Evolutionary conservation across 2,113 vertebrate genomes (phyloP), one percentile per base, ranked within the genome.

Genomic region (Butorides virescens): DNA sequence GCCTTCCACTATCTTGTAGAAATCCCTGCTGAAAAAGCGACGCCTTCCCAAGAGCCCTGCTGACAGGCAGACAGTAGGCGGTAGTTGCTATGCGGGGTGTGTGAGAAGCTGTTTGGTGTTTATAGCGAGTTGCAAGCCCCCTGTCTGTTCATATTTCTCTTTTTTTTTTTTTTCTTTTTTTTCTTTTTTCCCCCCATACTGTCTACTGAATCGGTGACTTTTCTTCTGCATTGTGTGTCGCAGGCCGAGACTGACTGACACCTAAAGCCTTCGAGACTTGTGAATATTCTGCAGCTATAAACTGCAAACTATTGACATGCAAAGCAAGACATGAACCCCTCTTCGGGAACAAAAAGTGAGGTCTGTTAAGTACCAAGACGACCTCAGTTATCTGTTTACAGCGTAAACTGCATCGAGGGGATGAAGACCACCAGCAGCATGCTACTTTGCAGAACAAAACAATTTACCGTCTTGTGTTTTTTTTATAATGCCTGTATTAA

Each of bases 241-340:
- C 98, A 99, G 98, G 98, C 98, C 97, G 94, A 99, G 98, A 98
- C 97, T 98, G 98, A 98, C 98, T 91, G 98, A 98, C 98, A 98
- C 98, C 98, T 99, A 98, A 98, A 98, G 78, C 96, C 96, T 97
- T 96, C 98, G 34, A 96, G 98, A 98, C 97, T 98, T 98, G 98
- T 95, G 98, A 98, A 97, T 98, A 95, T 98, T 98, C 98, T 98
- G 97, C 98, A 98, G 98, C 98, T 98, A 97, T 98, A 98, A 97
- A 97, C 97, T 98, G 98, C 98, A 98, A 97, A 98, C 96, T 97
- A 97, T 97, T 98, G 98, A 97, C 98, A 98, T 98, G 97, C 98
- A 98, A 98, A 98, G 97, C 93, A 15, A 98, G 97, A 98, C 92
- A 97, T 95, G 97, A 98, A 87, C 97, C 97, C 97, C 97, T 98